Evolutionary conservation across 2,888 invertebrate species (phyloP).

Genomic region (Trissolcus brochymenae): DNA sequence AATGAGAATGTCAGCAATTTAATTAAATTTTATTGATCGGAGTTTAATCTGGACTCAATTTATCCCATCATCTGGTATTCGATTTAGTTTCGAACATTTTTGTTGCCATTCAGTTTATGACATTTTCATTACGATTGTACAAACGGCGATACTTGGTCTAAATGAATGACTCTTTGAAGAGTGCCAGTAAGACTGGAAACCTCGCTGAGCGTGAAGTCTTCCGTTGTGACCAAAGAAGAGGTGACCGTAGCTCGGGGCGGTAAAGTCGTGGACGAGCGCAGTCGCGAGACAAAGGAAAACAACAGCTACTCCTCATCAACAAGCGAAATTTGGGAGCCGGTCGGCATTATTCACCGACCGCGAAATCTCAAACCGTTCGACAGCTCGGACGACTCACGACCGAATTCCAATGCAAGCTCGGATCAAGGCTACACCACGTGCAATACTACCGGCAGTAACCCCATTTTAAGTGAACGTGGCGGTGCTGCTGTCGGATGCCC

Average conservation of each 20-base stretch:
- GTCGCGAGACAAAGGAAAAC: slow-evolving; percentile 84
- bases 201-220: slow-evolving; percentile 83
- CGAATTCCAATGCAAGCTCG: slow-evolving; percentile 74
- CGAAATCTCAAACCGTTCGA: slow-evolving; percentile 73
- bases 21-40: no score
- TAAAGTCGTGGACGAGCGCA: slow-evolving; percentile 83
- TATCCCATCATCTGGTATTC: no score
- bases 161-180: slow-evolving; percentile 65
- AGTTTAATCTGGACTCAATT: no score
- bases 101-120: no score
- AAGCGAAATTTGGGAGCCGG: slow-evolving; percentile 83
- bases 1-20: background rate
- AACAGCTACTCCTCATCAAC: slow-evolving; percentile 83
- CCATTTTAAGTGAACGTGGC: slow-evolving; percentile 70
- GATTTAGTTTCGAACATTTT: no score
- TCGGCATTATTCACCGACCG: slow-evolving; percentile 72
- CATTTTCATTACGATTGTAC: no score
- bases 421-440: slow-evolving; percentile 74
- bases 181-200: slow-evolving; percentile 85
- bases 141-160: no score
- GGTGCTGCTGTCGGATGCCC: slow-evolving; percentile 59
- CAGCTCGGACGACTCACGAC: slow-evolving; percentile 73
- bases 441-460: slow-evolving; percentile 69
- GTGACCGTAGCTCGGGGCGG: slow-evolving; percentile 83
- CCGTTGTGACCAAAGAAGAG: slow-evolving; percentile 84